phyloP scores from a whole-genome alignment of 2,888 invertebrate genomes.

The Terebella lapidaria region DNA sequence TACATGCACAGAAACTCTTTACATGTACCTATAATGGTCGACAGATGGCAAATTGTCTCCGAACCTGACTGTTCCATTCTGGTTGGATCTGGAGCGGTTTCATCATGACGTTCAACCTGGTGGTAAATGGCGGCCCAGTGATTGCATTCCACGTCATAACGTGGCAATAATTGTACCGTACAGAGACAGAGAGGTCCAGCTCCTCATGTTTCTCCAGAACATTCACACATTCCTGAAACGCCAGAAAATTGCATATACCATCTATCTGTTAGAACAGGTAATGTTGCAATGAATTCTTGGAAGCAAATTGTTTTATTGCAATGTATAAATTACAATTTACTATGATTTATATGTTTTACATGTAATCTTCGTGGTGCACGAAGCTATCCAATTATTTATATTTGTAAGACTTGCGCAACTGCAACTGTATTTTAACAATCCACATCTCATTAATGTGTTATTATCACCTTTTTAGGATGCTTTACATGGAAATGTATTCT shows the following conservation, averaged over 20 bases:
- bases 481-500: too few species aligned
- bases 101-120: conserved; percentile 27
- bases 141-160: conserved; percentile 40
- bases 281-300: conserved; percentile 5
- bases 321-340: too few species aligned
- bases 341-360: too few species aligned
- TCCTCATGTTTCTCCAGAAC: conserved; percentile 53
- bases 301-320: too few species aligned
- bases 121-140: conserved; percentile 33
- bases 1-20: too few species aligned
- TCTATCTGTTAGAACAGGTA: conserved; percentile 59
- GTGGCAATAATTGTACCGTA: conserved; percentile 48
- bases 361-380: too few species aligned
- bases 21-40: too few species aligned
- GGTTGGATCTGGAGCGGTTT: neutral
- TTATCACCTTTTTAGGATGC: too few species aligned
- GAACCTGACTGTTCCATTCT: neutral
- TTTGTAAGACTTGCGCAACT: too few species aligned
- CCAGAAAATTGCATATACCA: conserved; percentile 56
- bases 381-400: too few species aligned
- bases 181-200: conserved; percentile 55
- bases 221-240: conserved; percentile 57
- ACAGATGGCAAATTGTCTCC: neutral
- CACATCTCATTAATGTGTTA: too few species aligned
- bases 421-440: too few species aligned